phyloP scores from a whole-genome alignment of 1,140 invertebrate genomes.

The Diploscapter pachys region DNA sequence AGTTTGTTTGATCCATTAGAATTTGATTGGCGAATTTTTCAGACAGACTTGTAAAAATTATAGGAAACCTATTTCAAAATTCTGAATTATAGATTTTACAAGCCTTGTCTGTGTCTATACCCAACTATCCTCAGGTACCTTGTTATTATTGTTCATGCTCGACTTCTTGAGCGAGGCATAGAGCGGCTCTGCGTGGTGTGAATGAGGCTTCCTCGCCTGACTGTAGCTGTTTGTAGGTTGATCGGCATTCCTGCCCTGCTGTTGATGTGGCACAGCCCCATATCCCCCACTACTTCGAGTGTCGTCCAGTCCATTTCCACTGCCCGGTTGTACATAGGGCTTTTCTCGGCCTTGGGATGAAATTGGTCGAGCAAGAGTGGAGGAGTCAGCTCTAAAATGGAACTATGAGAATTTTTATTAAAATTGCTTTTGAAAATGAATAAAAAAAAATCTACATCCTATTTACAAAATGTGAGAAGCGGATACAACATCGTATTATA shows the following conservation, averaged over 20 bases:
- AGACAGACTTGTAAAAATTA: too few species aligned
- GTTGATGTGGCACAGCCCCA: slow-evolving; percentile 25
- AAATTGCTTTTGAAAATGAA: slow-evolving; percentile 42
- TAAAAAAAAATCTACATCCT: neutral
- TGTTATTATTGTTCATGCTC: too few species aligned
- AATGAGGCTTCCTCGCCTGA: slow-evolving; percentile 33
- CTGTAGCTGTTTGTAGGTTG: neutral
- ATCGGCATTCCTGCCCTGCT: slow-evolving; percentile 8
- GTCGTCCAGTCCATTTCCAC: slow-evolving; percentile 61
- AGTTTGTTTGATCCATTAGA: too few species aligned
- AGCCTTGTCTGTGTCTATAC: too few species aligned
- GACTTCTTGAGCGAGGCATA: slow-evolving; percentile 44
- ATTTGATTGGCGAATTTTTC: too few species aligned
- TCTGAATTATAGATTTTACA: too few species aligned
- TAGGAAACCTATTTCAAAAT: too few species aligned
- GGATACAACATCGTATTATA: slow-evolving; percentile 68
- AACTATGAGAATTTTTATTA: slow-evolving; percentile 63
- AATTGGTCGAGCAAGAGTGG: slow-evolving; percentile 87
- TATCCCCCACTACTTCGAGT: slow-evolving; percentile 60
- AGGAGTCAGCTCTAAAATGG: slow-evolving; percentile 76
- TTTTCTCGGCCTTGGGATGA: slow-evolving; percentile 73
- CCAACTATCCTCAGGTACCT: too few species aligned
- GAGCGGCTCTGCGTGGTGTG: slow-evolving; percentile 42
- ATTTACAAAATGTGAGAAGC: slow-evolving; percentile 70
- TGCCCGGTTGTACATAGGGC: slow-evolving; percentile 74